Conservation (phyloP, 2,113 vertebrate species). For the Rhinopithecus roxellana region DNA sequence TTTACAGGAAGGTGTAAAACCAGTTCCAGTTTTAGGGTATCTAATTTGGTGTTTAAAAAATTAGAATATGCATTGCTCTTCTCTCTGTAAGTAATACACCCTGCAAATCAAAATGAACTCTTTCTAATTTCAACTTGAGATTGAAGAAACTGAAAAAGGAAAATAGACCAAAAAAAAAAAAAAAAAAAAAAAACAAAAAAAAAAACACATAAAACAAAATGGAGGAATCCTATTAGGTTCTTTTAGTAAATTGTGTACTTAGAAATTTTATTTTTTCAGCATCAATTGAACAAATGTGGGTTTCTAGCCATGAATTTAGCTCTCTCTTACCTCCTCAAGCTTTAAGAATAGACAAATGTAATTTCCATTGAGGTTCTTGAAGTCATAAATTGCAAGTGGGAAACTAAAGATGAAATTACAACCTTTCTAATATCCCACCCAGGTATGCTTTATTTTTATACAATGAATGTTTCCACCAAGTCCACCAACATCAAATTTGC, state of each 20-base stretch:
- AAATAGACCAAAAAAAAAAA: slow-evolving; percentile 57
- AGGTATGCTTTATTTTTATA: neutral
- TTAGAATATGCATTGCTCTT: neutral
- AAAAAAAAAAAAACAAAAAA: neutral
- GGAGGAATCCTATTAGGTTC: slow-evolving; percentile 45
- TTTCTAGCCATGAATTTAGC: slow-evolving; percentile 45
- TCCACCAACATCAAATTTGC: slow-evolving; percentile 52
- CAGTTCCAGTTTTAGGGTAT: slow-evolving; percentile 69
- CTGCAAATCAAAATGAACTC: neutral
- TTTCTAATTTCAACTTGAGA: slow-evolving; percentile 38
- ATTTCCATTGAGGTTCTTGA: slow-evolving; percentile 55
- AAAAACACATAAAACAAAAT: slow-evolving; percentile 64
- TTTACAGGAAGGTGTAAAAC: slow-evolving; percentile 65
- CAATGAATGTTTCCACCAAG: neutral
- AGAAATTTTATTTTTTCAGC: slow-evolving; percentile 31
- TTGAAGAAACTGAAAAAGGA: neutral
- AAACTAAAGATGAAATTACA: slow-evolving; percentile 66
- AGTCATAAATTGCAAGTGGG: slow-evolving; percentile 58
- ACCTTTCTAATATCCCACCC: slow-evolving; percentile 21
- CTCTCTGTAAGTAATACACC: slow-evolving; percentile 57
- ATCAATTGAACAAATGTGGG: neutral
- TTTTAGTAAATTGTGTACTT: neutral
- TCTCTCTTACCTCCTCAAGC: neutral
- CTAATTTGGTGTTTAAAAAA: slow-evolving; percentile 55
- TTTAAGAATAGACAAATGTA: slow-evolving; percentile 63